Evolutionary conservation across 2,797 vertebrate species (phyloP), one percentile per base, ranked within the genome.

Genomic region (Channa striata): DNA sequence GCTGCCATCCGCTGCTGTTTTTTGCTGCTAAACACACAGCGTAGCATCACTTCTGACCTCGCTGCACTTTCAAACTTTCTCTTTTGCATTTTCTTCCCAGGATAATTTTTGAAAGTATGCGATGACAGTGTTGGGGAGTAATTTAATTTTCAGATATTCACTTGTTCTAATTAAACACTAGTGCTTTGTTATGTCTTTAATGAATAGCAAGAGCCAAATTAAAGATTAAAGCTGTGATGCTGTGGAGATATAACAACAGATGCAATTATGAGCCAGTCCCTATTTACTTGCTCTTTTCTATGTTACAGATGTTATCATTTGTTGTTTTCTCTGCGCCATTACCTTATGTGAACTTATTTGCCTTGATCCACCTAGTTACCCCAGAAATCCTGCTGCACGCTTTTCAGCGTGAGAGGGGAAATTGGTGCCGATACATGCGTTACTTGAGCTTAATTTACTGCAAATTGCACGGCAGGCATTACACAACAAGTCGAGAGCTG

Each of bases 401-500:
- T 43, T 74, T 46, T 20, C 9, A 43, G 66, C 4, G 34, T 7
- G 36, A 11, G 42, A 19, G 19, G 50, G 66, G 42, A 50, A 59
- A 75, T 61, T 14, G 5, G 57, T 42, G 53, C 48, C 8, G 71
- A 82, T 72, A 63, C 72, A 33, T 62, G 83, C 56, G 54, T 90
- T 77, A 77, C 69, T 80, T 58, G 64, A 77, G 80, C 81, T 83
- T 87, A 86, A 91, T 89, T 87, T 83, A 83, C 80, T 80, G 79
- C 80, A 87, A 90, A 85, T 84, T 83, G 78, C 80, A 54, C 47
- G 76, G 83, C 87, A 75, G 89, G 81, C 86, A 23, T 86, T 86
- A 83, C 85, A 90, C 89, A 89, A 91, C 90, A 89, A 90, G 87
- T 85, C 77, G 82, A 82, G 87, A 59, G 74, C 82, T 49, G 87